These are phyloP conservation scores for Pseudomyrmex sp. DNA, from an alignment of 1,140 invertebrate genomes.

Conservation along the genomic window DNA sequence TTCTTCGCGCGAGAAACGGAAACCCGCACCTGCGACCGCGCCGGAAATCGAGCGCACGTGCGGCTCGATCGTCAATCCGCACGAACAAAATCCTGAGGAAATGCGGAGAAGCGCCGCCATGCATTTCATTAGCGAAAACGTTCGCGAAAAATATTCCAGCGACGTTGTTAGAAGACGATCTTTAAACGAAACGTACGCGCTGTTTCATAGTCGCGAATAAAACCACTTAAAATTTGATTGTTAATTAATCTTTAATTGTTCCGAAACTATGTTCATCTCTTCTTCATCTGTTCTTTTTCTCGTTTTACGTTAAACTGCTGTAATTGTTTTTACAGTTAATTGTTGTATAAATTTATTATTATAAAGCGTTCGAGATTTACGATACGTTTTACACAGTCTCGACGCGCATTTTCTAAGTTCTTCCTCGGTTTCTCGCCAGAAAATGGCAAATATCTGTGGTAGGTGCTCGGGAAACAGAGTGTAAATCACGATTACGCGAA, in stretches of 20 bases:
- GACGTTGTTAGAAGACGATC: too few species aligned
- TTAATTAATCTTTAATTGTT: not conserved
- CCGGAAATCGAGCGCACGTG: constrained; percentile 25
- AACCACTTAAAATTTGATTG: too few species aligned
- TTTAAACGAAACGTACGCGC: too few species aligned
- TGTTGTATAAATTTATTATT: too few species aligned
- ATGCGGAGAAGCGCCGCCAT: not conserved
- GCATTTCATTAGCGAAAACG: constrained; percentile 7
- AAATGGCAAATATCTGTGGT: not conserved
- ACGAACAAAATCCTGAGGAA: constrained; percentile 8
- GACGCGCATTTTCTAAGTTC: not conserved
- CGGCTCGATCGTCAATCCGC: not conserved
- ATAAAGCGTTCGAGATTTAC: too few species aligned
- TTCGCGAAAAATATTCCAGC: not conserved
- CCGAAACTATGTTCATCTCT: too few species aligned
- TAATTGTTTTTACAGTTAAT: not conserved
- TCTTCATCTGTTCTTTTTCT: too few species aligned
- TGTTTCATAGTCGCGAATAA: too few species aligned
- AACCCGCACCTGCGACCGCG: constrained; percentile 23
- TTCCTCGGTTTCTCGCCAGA: not conserved
- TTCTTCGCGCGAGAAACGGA: constrained; percentile 6
- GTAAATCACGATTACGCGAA: constrained; percentile 18
- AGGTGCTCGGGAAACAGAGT: not conserved
- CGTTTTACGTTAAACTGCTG: too few species aligned
- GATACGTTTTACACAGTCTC: not conserved